These are phyloP conservation scores for Trachelipus rathkii DNA, from an alignment of 1,140 invertebrate genomes.

Conservation along the genomic window DNA sequence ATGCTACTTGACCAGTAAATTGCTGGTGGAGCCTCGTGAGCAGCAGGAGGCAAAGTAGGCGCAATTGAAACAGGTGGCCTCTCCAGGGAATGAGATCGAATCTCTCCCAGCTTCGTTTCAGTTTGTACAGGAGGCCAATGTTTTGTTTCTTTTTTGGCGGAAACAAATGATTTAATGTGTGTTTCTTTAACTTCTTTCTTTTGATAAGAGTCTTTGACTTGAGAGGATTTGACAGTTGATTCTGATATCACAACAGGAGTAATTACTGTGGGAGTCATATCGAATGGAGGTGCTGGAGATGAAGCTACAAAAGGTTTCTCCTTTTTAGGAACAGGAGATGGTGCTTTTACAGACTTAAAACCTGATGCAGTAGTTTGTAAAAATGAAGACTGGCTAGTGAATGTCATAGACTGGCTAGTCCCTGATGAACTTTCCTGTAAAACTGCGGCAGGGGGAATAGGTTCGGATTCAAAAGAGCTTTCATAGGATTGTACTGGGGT, in stretches of 20 bases:
- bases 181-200: conserved; percentile 10
- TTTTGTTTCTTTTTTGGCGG: conserved; percentile 5
- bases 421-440: too few relatives aligned
- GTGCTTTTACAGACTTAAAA: conserved; percentile 37
- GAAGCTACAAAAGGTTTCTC: conserved; percentile 25
- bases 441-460: too few relatives aligned
- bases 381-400: too few relatives aligned
- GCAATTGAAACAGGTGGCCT: conserved; percentile 37
- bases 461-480: too few relatives aligned
- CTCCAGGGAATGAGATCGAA: conserved; percentile 37
- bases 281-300: conserved; percentile 32
- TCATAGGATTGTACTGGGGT: too few relatives aligned
- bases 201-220: not conserved
- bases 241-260: conserved; percentile 6
- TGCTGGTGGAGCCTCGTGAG: conserved; percentile 41
- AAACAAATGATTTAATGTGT: not conserved
- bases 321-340: conserved; percentile 18
- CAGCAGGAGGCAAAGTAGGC: conserved; percentile 23
- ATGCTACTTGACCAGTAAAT: conserved; percentile 43
- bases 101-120: conserved; percentile 6
- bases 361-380: conserved; percentile 12
- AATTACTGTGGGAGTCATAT: conserved; percentile 14
- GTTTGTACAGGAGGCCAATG: conserved; percentile 3
- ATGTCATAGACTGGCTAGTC: too few relatives aligned
- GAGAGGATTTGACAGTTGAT: not conserved